These are phyloP conservation scores for Pocillopora damicornis DNA, from an alignment of 64 coral and sea anemone species.

Conservation along the genomic window DNA sequence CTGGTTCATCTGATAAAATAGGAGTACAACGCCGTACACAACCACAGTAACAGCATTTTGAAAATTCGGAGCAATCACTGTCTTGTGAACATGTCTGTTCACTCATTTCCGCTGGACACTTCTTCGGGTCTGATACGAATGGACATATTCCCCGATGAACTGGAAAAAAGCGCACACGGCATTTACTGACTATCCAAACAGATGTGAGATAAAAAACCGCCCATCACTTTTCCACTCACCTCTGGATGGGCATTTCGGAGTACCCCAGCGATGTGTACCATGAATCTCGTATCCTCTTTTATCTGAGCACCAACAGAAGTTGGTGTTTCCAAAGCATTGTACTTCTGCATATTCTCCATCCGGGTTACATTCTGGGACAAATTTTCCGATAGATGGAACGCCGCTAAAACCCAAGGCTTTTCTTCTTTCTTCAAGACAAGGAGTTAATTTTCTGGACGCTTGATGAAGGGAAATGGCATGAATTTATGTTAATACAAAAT, in stretches of 20 bases:
- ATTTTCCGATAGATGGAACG: slow-evolving; percentile 43
- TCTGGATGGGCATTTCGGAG: slow-evolving; percentile 4
- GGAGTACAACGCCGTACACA: slow-evolving; percentile 31
- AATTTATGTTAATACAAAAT: neutral
- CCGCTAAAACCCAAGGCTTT: slow-evolving; percentile 37
- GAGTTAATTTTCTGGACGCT: slow-evolving; percentile 25
- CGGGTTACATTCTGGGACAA: slow-evolving; percentile 53
- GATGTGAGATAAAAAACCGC: too few species aligned
- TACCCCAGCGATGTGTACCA: slow-evolving; percentile 54
- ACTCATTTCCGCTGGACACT: neutral
- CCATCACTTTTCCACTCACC: neutral
- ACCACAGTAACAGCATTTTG: slow-evolving; percentile 39
- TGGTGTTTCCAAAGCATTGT: slow-evolving; percentile 42
- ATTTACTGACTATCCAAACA: too few species aligned
- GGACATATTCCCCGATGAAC: slow-evolving; percentile 19
- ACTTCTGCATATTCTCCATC: slow-evolving; percentile 24
- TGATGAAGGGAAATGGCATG: neutral
- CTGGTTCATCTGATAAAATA: slow-evolving; percentile 13
- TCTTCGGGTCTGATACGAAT: neutral
- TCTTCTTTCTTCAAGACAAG: slow-evolving; percentile 46
- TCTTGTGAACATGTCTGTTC: slow-evolving; percentile 23
- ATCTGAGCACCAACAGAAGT: slow-evolving; percentile 55
- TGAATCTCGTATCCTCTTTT: slow-evolving; percentile 24
- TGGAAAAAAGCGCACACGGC: neutral
- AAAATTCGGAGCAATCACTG: slow-evolving; percentile 15